Evolutionary conservation across 2,797 vertebrate species (phyloP).

Genomic region (Gallinago solitaria): DNA sequence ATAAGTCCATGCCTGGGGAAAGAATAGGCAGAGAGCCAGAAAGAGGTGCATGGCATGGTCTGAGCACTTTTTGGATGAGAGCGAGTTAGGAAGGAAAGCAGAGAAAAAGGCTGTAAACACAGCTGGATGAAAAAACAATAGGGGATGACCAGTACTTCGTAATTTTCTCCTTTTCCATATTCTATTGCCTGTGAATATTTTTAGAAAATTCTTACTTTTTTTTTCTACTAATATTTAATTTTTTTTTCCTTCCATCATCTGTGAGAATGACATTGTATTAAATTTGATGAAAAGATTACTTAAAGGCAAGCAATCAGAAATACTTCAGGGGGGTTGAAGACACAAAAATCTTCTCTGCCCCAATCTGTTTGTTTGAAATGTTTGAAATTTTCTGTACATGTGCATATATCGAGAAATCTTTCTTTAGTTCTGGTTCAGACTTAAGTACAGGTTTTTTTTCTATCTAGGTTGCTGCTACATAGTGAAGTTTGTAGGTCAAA

Average conservation of each 20-base stretch:
- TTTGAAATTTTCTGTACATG: neutral
- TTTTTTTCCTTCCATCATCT: neutral
- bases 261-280: neutral
- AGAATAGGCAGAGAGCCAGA: neutral
- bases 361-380: too few relatives aligned
- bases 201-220: neutral
- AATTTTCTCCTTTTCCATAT: neutral
- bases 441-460: neutral
- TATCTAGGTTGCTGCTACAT: neutral
- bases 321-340: neutral
- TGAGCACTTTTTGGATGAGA: neutral
- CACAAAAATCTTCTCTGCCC: neutral
- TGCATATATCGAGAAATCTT: neutral
- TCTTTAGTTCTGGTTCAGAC: neutral
- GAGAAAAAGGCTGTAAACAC: neutral
- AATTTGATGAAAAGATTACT: neutral
- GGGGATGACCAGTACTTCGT: neutral
- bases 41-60: neutral
- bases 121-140: neutral
- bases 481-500: conserved; percentile 30
- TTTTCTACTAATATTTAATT: neutral
- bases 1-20: neutral
- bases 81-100: neutral
- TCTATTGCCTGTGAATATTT: neutral
- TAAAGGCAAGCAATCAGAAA: neutral